Percentiles rank a stretch among this genome's conserved stretches.
These are phyloP conservation scores for Bombus confusus DNA, from an alignment of 1,140 invertebrate species.

Conservation along the genomic window DNA sequence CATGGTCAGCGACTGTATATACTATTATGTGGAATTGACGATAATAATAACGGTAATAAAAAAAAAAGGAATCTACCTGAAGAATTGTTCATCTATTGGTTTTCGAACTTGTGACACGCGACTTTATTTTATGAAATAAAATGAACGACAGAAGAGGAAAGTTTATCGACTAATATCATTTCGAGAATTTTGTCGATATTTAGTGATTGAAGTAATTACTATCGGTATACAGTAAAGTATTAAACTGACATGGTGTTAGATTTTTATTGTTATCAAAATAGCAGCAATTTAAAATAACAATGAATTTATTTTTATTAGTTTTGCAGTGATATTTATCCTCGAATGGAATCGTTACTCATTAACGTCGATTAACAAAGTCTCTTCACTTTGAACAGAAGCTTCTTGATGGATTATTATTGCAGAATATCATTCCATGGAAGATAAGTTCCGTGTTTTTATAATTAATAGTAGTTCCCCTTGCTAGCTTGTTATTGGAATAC, in stretches of 20 bases:
- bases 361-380: not conserved
- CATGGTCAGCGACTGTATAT: too few relatives aligned
- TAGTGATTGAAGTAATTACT: too few relatives aligned
- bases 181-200: too few relatives aligned
- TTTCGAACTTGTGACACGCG: not conserved
- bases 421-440: not conserved
- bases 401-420: not conserved
- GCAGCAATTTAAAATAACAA: too few relatives aligned
- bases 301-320: not conserved
- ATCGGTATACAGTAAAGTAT: too few relatives aligned
- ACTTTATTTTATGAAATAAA: too few relatives aligned
- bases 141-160: too few relatives aligned
- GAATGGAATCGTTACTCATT: not conserved
- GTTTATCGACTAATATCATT: too few relatives aligned
- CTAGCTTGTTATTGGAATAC: too few relatives aligned
- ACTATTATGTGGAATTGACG: not conserved
- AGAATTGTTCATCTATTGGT: not conserved
- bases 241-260: too few relatives aligned
- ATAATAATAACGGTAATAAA: not conserved
- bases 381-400: not conserved
- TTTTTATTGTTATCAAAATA: too few relatives aligned
- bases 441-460: not conserved
- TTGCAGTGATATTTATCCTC: not conserved
- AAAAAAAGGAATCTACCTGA: not conserved
- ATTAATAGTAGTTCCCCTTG: too few relatives aligned